Percentiles rank a stretch among this genome's conserved stretches.
These are phyloP conservation scores for Ridgeia piscesae DNA, from an alignment of 1,140 invertebrate genomes.

Conservation along the genomic window DNA sequence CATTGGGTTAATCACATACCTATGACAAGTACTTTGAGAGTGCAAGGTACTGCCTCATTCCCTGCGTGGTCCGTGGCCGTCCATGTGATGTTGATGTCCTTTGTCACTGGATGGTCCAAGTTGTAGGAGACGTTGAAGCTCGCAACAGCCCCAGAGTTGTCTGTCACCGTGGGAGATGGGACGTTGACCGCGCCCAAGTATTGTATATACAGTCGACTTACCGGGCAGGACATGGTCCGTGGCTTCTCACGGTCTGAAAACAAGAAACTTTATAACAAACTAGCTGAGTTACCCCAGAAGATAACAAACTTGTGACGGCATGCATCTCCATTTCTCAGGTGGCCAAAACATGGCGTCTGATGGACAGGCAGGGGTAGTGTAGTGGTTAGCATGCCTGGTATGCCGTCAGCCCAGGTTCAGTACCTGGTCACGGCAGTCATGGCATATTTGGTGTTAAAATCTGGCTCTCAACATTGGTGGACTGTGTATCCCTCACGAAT, in stretches of 20 bases:
- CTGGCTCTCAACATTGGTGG: too few species aligned
- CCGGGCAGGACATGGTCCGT: neutral
- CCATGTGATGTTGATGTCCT: neutral
- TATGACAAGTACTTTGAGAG: neutral
- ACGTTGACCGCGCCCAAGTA: neutral
- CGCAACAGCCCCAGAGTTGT: neutral
- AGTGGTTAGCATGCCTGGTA: too few species aligned
- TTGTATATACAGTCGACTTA: neutral
- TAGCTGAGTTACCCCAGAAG: too few species aligned
- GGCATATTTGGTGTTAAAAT: too few species aligned
- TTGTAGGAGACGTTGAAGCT: neutral
- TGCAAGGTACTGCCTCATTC: neutral
- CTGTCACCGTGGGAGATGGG: neutral
- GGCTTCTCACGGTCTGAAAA: neutral
- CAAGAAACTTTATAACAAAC: neutral
- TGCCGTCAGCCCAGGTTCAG: too few species aligned
- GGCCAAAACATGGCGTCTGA: too few species aligned
- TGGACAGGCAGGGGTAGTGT: too few species aligned
- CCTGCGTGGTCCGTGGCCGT: neutral
- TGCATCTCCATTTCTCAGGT: too few species aligned
- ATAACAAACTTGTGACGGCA: too few species aligned
- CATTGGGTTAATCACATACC: neutral
- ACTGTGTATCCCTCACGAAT: too few species aligned
- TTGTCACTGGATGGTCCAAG: neutral
- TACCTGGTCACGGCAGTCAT: too few species aligned